Evolutionary conservation across 2,113 vertebrate genomes (phyloP).

Genomic region (Dipodomys ordii): DNA sequence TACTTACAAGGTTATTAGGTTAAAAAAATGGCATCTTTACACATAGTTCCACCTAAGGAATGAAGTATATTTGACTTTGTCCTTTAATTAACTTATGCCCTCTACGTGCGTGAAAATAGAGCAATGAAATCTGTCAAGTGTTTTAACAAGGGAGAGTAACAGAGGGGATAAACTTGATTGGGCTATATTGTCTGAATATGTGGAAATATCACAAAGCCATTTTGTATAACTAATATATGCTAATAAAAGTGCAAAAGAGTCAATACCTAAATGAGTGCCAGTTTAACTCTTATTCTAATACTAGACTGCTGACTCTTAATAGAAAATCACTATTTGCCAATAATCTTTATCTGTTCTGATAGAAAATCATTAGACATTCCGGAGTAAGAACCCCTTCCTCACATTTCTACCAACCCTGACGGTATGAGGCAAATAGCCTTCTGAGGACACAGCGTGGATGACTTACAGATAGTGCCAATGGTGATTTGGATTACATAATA

Average conservation of each 20-base stretch:
- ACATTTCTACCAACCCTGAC: neutral
- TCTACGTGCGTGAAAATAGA: neutral
- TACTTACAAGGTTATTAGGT: slow-evolving; percentile 3
- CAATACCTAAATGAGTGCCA: neutral
- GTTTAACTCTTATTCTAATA: slow-evolving; percentile 1
- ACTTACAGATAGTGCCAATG: neutral
- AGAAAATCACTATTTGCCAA: slow-evolving; percentile 2
- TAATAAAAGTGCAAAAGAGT: no score
- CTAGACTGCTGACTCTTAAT: neutral
- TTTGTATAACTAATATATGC: no score
- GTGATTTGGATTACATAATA: slow-evolving; percentile 65
- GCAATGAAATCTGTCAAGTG: no score
- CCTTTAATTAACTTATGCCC: slow-evolving; percentile 43
- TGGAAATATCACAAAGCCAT: no score
- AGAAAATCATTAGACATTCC: slow-evolving; percentile 37
- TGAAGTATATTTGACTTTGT: slow-evolving; percentile 57
- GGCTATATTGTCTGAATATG: no score
- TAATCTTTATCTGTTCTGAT: slow-evolving; percentile 46
- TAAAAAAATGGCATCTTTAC: slow-evolving; percentile 5
- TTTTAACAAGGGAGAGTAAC: no score
- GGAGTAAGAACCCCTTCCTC: slow-evolving; percentile 36
- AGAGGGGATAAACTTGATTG: no score
- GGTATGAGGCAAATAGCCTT: slow-evolving; percentile 35
- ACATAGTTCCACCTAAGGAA: slow-evolving; percentile 43
- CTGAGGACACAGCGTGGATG: slow-evolving; percentile 39